Conservation (phyloP, 2,113 vertebrate species). For the Crotalus viridis region DNA sequence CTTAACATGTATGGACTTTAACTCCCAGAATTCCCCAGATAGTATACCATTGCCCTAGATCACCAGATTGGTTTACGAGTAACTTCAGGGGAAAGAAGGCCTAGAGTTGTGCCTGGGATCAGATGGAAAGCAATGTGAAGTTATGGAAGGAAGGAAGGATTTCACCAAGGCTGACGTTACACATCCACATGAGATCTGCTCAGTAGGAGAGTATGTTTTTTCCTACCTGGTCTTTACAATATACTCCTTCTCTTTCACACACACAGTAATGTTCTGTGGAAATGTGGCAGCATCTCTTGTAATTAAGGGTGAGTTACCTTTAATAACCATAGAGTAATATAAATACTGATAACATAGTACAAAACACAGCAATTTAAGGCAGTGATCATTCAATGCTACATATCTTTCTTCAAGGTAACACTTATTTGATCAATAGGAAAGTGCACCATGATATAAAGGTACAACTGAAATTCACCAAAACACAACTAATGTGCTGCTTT, state of each 20-base stretch:
- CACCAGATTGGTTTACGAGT: neutral
- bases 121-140: neutral
- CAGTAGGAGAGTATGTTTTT: neutral
- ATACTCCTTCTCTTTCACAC: neutral
- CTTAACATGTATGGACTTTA: neutral
- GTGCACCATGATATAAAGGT: conserved; percentile 64
- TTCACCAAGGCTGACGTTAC: neutral
- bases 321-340: conserved; percentile 67
- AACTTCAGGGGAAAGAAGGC: neutral
- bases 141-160: neutral
- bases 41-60: neutral
- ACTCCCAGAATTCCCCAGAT: neutral
- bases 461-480: conserved; percentile 46
- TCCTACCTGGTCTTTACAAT: neutral
- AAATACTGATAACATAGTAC: conserved; percentile 64
- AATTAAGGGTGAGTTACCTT: conserved; percentile 3
- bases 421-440: conserved; percentile 54
- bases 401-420: conserved; percentile 52
- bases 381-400: conserved; percentile 65
- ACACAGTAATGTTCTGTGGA: neutral
- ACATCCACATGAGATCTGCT: neutral
- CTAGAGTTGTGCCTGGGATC: neutral
- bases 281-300: neutral
- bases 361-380: conserved; percentile 75
- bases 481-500: neutral